Evolutionary conservation across 2,797 vertebrate genomes (phyloP).

Genomic region (Pseudochaenichthys georgianus): DNA sequence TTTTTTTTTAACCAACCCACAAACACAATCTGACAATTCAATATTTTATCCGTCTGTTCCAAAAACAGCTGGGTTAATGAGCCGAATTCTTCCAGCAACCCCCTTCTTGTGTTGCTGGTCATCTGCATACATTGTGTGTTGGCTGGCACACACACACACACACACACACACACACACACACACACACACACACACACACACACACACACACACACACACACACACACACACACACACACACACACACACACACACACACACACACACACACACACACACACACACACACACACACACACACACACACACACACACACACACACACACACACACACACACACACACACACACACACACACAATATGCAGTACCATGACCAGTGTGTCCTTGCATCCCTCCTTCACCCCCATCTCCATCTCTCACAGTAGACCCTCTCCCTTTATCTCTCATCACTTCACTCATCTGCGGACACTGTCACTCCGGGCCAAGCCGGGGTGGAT

Average conservation of each 20-base stretch:
- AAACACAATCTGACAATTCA: constrained; percentile 28
- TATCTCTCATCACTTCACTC: constrained; percentile 51
- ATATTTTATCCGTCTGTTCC: constrained; percentile 31
- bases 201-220: no score
- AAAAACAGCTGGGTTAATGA: constrained; percentile 54
- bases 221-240: no score
- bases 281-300: no score
- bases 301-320: no score
- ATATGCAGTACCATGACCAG: constrained; percentile 32
- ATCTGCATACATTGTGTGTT: constrained; percentile 32
- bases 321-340: no score
- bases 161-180: no score
- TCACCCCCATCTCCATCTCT: constrained; percentile 32
- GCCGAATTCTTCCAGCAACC: constrained; percentile 45
- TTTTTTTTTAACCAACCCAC: neutral
- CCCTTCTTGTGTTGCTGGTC: constrained; percentile 34
- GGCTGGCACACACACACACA: no score
- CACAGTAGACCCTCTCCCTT: constrained; percentile 31
- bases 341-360: no score
- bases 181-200: no score
- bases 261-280: no score
- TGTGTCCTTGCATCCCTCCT: constrained; percentile 54
- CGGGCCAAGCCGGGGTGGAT: constrained; percentile 34
- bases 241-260: no score
- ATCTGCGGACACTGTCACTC: constrained; percentile 37